Percentiles rank a stretch among this genome's conserved stretches.
phyloP scores from a whole-genome alignment of 2,113 vertebrate species.

The Cygnus buccinator region DNA sequence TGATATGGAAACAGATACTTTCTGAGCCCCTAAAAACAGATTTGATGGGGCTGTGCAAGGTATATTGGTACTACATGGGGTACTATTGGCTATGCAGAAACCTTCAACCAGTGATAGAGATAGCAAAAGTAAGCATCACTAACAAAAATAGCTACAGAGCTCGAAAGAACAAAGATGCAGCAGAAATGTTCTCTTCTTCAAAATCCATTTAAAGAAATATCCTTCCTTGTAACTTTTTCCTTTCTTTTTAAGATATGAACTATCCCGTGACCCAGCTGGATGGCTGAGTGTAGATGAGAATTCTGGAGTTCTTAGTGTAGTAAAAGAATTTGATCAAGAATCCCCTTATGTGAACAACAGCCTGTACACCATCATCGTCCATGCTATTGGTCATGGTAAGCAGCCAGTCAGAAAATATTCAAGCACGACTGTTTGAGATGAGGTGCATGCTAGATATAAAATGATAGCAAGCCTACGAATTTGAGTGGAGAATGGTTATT shows the following conservation, averaged over 20 bases:
- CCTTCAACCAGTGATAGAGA: background rate
- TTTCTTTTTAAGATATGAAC: slow-evolving; percentile 65
- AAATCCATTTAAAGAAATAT: background rate
- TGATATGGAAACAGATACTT: background rate
- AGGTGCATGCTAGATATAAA: background rate
- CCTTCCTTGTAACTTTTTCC: background rate
- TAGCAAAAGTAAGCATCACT: background rate
- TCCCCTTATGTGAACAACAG: slow-evolving; percentile 70
- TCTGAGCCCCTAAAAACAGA: background rate
- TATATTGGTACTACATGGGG: background rate
- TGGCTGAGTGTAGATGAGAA: slow-evolving; percentile 78
- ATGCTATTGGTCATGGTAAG: slow-evolving; percentile 80
- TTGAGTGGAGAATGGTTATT: background rate
- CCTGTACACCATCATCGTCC: slow-evolving; percentile 73
- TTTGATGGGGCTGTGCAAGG: background rate
- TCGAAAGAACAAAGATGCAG: background rate
- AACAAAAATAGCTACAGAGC: background rate
- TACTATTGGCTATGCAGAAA: background rate
- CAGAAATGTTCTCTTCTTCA: background rate
- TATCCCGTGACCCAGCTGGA: slow-evolving; percentile 71
- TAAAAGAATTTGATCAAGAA: slow-evolving; percentile 78
- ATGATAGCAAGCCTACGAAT: background rate
- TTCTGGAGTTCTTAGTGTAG: slow-evolving; percentile 76
- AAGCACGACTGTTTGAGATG: background rate
- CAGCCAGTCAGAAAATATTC: background rate